A percentile compares a stretch with the other conserved stretches of the same genome.
These are phyloP conservation scores for Microcebus griseorufus DNA, from an alignment of 2,113 vertebrate genomes.

Conservation along the genomic window DNA sequence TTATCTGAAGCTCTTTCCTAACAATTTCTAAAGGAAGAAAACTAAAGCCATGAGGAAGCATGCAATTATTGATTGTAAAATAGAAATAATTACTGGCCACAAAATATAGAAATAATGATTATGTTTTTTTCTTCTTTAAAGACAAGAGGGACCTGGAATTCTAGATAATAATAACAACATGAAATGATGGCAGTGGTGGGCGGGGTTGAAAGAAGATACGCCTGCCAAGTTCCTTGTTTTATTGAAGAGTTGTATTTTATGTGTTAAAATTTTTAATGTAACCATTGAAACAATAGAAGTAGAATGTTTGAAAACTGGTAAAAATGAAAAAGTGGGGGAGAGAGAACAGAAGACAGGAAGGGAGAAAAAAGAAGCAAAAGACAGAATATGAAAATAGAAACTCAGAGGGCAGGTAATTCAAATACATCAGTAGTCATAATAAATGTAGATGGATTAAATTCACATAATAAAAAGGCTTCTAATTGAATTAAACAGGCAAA, in stretches of 20 bases:
- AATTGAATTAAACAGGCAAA: conserved; percentile 23
- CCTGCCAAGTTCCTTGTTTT: not conserved
- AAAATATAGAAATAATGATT: conserved; percentile 50
- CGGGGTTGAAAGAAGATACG: not conserved
- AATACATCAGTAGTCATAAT: not conserved
- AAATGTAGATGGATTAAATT: not conserved
- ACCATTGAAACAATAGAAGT: not conserved
- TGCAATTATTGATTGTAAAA: not conserved
- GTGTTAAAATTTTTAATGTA: not conserved
- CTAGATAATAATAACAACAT: not conserved
- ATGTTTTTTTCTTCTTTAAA: conserved; percentile 44
- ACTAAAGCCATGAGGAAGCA: not conserved
- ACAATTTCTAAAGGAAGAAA: conserved; percentile 18
- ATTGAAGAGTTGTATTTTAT: not conserved
- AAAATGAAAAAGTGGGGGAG: not conserved
- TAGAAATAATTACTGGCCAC: conserved; percentile 16
- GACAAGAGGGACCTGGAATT: not conserved
- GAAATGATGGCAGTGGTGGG: not conserved
- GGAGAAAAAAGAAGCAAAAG: not conserved
- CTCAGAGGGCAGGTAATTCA: not conserved
- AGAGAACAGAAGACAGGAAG: not conserved
- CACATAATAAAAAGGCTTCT: not conserved
- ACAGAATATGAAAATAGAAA: not conserved
- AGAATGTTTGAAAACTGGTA: not conserved
- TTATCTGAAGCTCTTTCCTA: not conserved